Conservation (phyloP, 2,888 invertebrate genomes). For the Iselma pallidipennis region DNA sequence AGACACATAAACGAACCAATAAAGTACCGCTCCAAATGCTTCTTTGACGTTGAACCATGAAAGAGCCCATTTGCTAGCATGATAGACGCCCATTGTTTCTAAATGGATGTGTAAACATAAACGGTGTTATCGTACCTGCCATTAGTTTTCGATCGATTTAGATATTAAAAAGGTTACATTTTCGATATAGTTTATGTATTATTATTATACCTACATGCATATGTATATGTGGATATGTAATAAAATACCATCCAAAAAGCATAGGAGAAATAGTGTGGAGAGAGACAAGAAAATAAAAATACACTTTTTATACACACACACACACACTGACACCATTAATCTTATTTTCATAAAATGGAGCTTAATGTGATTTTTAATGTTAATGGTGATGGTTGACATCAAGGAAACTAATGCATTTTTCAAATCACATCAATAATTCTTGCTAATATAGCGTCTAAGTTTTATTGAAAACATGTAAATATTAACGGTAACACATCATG, state of each 20-base stretch:
- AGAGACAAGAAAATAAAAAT: too few species aligned
- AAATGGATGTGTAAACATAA: constrained; percentile 28
- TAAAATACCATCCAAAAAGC: constrained; percentile 18
- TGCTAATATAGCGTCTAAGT: neutral
- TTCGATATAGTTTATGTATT: too few species aligned
- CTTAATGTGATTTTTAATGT: constrained; percentile 10
- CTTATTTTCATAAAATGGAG: constrained; percentile 13
- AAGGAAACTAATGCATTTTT: neutral
- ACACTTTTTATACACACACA: too few species aligned
- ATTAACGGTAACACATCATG: too few species aligned
- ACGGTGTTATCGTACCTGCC: constrained; percentile 28
- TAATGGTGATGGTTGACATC: constrained; percentile 19
- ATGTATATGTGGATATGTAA: neutral
- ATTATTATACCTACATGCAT: too few species aligned
- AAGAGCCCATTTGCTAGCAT: constrained; percentile 25
- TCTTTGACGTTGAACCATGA: constrained; percentile 13
- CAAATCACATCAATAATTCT: neutral
- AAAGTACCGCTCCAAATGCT: constrained; percentile 15
- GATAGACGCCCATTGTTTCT: constrained; percentile 29
- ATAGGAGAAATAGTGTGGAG: too few species aligned
- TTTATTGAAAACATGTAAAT: neutral
- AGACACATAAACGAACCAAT: constrained; percentile 13
- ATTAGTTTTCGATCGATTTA: constrained; percentile 28
- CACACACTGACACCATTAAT: constrained; percentile 17
- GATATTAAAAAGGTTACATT: constrained; percentile 24